Base-by-base conservation (phyloP, 2,113 vertebrate genomes). In the Mormoops blainvillei region DNA sequence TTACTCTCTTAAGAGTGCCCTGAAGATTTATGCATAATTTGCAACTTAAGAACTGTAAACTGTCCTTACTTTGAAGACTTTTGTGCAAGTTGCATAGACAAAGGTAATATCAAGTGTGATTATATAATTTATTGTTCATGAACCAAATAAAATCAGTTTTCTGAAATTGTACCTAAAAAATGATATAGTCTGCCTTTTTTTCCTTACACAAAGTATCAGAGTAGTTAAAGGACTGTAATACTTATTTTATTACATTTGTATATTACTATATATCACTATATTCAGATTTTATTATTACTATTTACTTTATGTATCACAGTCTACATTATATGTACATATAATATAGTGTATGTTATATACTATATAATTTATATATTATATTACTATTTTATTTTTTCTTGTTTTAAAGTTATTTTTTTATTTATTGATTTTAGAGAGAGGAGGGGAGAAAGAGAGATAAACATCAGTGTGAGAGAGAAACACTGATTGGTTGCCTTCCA, bases 31-130 rank as follows among this genome's bases (percentile, higher is more conserved):
- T 58, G 9, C 15, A 18, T 89, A 92, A 94, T 45, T 89, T 82
- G 11, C 7, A 93, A 77, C 52, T 86, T 91, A 95, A 74, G 84
- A 84, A 94, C 56, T 83, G 20, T 87, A 89, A 92, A 87, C 12
- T 41, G 38, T 74, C 28, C 43, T 93, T 91, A 87, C 73, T 89
- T 95, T 36, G 81, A 94, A 76, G 70, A 80, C n/a, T 86, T 92
- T 56, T 71, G 71, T 89, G 38, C n/a, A 87, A 96, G 87, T 58
- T 94, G 41, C 18, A 82, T 20, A 73, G 20, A 45, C 19, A 84
- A 76, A 91, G n/a, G 24, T 84, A 84, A 85, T 77, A 89, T 67
- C 41, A 88, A 88, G 86, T 86, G 31, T 24, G 54, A 68, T 80
- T 68, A 68, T 52, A 36, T 65, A 78, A 95, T 92, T 87, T 74